Base-by-base conservation (phyloP, 2,888 invertebrate genomes). In the Mimas tiliae region DNA sequence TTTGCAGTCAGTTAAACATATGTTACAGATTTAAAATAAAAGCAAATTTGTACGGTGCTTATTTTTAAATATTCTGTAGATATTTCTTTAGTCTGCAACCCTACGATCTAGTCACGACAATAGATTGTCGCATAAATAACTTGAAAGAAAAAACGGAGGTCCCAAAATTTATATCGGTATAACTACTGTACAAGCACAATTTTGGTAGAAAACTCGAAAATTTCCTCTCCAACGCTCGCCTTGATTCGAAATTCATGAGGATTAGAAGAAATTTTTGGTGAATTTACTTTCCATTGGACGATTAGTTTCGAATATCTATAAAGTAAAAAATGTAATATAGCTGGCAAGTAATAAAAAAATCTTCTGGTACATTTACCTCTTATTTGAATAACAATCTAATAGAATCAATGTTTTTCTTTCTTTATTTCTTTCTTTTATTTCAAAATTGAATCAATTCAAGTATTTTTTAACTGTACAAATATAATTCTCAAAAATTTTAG, bases 81-180 rank as follows among this genome's bases (percentile, higher is more conserved):
- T 3, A 27, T 27, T 27, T 27, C 27, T 27, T 55, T 0, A 48
- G 19, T 65, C 66, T 68, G 69, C 66, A 66, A 66, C 66, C 66
- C 66, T 52, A 53, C 38, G 62, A 42, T 63, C 64, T 69, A 67
- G 71, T 77, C 80, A 78, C 79, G 77, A 82, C 84, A 84, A 85
- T 82, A 84, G 85, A 87, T 86, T 86, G 87, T 86, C 87, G 81
- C 86, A 89, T 90, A 90, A 90, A 90, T 90, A 88, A 89, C 87
- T 80, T 78, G 76, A 68, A 76, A 75, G 80, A 82, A 84, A 84
- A 85, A 84, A 80, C 79, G 81, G 78, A 76, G 74, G 68, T 53
- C 66, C 51, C 70, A 63, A 70, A 80, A 85, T 85, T 86, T 84
- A 83, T 85, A 78, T 78, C 70, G 74, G 67, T 67, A 68, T 65